Conservation (phyloP, 1,140 invertebrate genomes). For the Drosophila arizonae region DNA sequence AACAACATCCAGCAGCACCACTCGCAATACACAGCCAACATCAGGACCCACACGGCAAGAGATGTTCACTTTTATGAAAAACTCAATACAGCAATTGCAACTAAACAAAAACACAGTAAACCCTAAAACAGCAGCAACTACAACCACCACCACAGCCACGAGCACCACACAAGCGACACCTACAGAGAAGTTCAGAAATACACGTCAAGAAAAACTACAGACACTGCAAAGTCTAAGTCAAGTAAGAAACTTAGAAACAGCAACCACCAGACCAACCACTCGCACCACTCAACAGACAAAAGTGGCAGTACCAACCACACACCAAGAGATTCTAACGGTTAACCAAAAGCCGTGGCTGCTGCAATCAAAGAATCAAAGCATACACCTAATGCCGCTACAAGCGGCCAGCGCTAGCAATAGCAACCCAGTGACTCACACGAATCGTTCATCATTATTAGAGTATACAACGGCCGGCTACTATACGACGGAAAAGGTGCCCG, state of each 20-base stretch:
- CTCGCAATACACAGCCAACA: neutral
- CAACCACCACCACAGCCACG: neutral
- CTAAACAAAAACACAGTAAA: conserved; percentile 1
- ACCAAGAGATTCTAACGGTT: conserved; percentile 52
- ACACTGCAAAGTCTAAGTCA: neutral
- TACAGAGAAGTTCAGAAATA: neutral
- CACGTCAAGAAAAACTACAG: neutral
- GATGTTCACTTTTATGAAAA: neutral
- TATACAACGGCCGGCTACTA: conserved; percentile 32
- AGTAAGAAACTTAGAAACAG: neutral
- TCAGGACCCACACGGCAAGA: neutral
- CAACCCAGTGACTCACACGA: conserved; percentile 61
- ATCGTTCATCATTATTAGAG: conserved; percentile 48
- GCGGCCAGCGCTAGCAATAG: neutral
- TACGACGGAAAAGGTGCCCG: conserved; percentile 55
- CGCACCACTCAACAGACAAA: neutral
- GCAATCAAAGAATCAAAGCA: conserved; percentile 50
- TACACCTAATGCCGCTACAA: conserved; percentile 51
- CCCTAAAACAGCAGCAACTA: conserved; percentile 1
- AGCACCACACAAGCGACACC: neutral
- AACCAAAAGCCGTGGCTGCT: conserved; percentile 58
- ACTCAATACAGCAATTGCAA: neutral
- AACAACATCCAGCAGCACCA: conserved; percentile 3
- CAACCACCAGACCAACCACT: neutral
- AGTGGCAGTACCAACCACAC: conserved; percentile 24